Base-by-base conservation (phyloP, 2,888 invertebrate genomes). In the Polyommatus icarus region DNA sequence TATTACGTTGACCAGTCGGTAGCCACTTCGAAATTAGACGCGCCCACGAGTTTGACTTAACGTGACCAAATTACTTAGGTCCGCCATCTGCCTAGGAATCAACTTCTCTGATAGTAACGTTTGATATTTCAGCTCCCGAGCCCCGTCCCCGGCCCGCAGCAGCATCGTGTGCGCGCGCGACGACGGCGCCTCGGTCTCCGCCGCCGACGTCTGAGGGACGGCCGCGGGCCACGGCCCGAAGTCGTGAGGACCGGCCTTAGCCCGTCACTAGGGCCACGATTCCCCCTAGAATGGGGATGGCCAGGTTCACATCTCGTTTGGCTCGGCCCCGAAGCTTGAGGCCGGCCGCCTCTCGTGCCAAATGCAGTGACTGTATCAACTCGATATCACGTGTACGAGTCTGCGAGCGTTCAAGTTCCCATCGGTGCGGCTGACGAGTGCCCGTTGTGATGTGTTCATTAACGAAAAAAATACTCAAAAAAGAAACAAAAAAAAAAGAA, bases 391-490 rank as follows among this genome's bases (percentile, higher is more conserved):
- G 29, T 67, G 81, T 80, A 83, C 82, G 83, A 81, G 83, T 80
- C 71, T 71, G 77, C 67, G 57, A 75, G 76, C 76, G 78, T 76
- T 72, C n/a, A 46, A 72, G 46, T 12, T 40, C 46, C 20, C n/a
- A 40, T 20, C 40, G 20, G 46, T 29, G 24, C 29, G 73, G 54
- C 54, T 75, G 54, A 24, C 24, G 72, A 46, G 77, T 76, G 79
- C 81, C 79, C 78, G 78, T 40, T 79, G 80, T 81, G 81, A 86
- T 90, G 92, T 92, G 92, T 92, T 92, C 91, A 92, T 82, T 80
- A 86, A 86, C 84, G 79, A 79, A 78, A 84, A 84, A 89, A 92
- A 91, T 91, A 92, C 91, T 91, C 91, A 90, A 87, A 87, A 86
- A 86, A 67, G 15, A 85, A 80, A n/a, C n/a, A 24, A 59, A 79